phyloP scores from a whole-genome alignment of 1,140 invertebrate genomes.

The Parasteatoda tepidariorum region DNA sequence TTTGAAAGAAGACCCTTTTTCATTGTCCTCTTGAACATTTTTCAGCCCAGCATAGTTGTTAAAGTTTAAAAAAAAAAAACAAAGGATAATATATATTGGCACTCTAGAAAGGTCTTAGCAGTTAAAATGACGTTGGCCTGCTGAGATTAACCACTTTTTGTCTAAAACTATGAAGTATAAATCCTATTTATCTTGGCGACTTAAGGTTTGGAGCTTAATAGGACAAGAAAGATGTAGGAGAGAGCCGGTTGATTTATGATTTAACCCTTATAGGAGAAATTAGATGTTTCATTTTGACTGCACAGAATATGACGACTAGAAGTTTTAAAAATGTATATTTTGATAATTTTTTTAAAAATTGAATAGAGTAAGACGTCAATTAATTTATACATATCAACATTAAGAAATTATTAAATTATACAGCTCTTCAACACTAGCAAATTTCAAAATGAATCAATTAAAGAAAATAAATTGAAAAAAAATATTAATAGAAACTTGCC shows the following conservation, averaged over 20 bases:
- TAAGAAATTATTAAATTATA: too few species aligned
- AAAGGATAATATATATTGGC: neutral
- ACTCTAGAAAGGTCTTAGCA: neutral
- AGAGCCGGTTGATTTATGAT: neutral
- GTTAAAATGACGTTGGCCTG: neutral
- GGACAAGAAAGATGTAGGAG: neutral
- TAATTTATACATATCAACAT: too few species aligned
- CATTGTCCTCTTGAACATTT: neutral
- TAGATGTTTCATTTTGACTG: too few species aligned
- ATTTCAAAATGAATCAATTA: too few species aligned
- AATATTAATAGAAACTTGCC: too few species aligned
- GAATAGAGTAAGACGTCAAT: too few species aligned
- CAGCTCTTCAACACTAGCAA: too few species aligned
- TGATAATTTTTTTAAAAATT: too few species aligned
- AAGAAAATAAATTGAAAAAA: too few species aligned
- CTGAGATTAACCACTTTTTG: neutral
- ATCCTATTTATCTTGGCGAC: neutral
- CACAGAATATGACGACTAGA: too few species aligned
- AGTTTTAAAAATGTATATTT: too few species aligned
- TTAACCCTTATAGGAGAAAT: too few species aligned
- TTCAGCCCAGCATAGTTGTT: neutral
- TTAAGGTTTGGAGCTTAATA: neutral
- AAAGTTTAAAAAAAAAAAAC: neutral
- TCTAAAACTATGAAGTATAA: neutral
- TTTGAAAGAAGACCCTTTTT: constrained; percentile 11